These are phyloP conservation scores for Sebastes flavidus DNA, from an alignment of 2,797 vertebrate species.

Conservation along the genomic window DNA sequence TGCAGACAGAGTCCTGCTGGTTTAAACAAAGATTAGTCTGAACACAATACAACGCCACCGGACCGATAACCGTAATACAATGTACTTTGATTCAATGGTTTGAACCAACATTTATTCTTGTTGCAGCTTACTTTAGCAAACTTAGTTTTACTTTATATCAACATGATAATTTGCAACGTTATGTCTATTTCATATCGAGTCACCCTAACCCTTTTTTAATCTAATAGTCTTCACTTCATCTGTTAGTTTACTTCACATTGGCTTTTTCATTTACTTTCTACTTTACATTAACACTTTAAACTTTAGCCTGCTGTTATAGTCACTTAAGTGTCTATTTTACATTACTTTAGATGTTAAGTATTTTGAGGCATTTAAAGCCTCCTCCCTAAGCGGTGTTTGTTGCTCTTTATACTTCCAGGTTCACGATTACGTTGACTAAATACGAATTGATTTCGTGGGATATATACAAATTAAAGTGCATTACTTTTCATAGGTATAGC, in stretches of 20 bases:
- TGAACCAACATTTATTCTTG: neutral
- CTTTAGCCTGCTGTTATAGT: neutral
- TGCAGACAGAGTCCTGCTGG: slow-evolving; percentile 9
- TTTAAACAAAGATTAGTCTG: slow-evolving; percentile 1
- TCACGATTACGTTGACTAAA: no score
- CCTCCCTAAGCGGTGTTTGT: fast-evolving
- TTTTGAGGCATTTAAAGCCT: neutral
- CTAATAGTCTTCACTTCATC: neutral
- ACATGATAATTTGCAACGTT: neutral
- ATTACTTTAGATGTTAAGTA: neutral
- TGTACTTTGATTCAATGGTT: neutral
- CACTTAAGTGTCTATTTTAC: neutral
- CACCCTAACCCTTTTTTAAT: neutral
- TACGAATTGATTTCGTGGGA: fast-evolving
- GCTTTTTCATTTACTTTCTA: neutral
- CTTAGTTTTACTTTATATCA: neutral
- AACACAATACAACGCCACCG: neutral
- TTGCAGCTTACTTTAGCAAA: neutral
- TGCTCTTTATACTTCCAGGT: no score
- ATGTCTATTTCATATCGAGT: fast-evolving
- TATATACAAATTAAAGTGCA: neutral
- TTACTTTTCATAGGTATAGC: neutral
- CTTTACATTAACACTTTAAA: neutral
- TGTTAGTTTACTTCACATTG: neutral
- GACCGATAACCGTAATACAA: neutral